A percentile compares a stretch with the other conserved stretches of the same genome.
These are phyloP conservation scores for Dolichopus griseipennis DNA, from an alignment of 2,888 invertebrate species.

Conservation along the genomic window DNA sequence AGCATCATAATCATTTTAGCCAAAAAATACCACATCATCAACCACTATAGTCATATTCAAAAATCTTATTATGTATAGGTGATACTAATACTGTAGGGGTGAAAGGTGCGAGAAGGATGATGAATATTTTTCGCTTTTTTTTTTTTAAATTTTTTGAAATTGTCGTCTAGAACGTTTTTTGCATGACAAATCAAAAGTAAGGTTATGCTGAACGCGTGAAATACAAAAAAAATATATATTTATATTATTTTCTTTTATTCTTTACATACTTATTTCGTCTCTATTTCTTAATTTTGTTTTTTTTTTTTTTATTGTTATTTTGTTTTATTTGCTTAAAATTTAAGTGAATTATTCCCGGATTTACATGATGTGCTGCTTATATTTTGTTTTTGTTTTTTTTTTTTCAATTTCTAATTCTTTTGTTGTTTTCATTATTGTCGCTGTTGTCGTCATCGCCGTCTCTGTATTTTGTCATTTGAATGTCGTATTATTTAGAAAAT, in stretches of 20 bases:
- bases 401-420: not conserved
- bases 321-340: not conserved
- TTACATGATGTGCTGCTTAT: not conserved
- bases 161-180: conserved; percentile 2
- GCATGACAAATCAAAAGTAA: not conserved
- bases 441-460: not conserved
- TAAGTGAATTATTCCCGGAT: conserved; percentile 4
- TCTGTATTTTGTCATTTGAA: not conserved
- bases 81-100: not conserved
- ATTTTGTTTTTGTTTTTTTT: too few relatives aligned
- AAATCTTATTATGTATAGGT: not conserved
- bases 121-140: not conserved
- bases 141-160: not conserved
- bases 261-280: too few relatives aligned
- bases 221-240: not conserved
- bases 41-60: not conserved
- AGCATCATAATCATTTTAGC: too few relatives aligned
- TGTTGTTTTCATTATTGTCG: not conserved
- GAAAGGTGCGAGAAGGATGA: not conserved
- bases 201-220: not conserved
- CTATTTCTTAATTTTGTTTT: too few relatives aligned
- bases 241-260: not conserved
- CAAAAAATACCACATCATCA: not conserved
- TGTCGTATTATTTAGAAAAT: not conserved
- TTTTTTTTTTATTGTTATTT: not conserved